These are phyloP conservation scores for Lophotriccus pileatus DNA, from an alignment of 2,797 vertebrate species.

Conservation along the genomic window DNA sequence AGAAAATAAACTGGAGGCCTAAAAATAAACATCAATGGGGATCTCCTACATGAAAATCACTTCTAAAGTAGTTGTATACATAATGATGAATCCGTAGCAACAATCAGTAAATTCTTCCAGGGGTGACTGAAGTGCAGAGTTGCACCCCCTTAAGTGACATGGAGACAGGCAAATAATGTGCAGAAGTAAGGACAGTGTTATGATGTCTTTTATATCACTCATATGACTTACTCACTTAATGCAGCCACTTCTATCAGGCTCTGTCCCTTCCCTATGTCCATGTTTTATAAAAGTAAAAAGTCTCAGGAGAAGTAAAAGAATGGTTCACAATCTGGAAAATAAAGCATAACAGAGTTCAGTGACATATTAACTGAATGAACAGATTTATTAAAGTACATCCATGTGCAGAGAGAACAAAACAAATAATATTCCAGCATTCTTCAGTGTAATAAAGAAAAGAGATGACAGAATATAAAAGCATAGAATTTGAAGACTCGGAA, in stretches of 20 bases:
- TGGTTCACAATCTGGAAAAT: not conserved
- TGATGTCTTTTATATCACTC: not conserved
- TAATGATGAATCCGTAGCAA: not conserved
- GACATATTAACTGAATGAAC: not conserved
- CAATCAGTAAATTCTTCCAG: not conserved
- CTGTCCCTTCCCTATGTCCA: not conserved
- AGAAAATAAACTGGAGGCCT: constrained; percentile 51
- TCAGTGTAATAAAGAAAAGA: not conserved
- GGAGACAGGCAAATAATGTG: not conserved
- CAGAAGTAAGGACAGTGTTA: not conserved
- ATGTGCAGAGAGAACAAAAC: not conserved
- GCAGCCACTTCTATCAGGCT: not conserved
- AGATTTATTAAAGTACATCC: not conserved
- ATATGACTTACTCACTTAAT: not conserved
- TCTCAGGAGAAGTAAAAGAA: not conserved
- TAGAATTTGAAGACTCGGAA: not conserved
- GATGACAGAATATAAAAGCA: not conserved
- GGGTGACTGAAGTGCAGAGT: not conserved
- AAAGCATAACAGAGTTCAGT: not conserved
- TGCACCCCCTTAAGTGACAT: not conserved
- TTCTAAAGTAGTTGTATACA: not conserved
- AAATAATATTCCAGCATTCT: not conserved
- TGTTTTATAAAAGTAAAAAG: not conserved
- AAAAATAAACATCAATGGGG: constrained; percentile 69
- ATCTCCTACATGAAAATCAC: constrained; percentile 46